Evolutionary conservation across 2,797 vertebrate species (phyloP).

Genomic region (Eurystomus glaucurus): DNA sequence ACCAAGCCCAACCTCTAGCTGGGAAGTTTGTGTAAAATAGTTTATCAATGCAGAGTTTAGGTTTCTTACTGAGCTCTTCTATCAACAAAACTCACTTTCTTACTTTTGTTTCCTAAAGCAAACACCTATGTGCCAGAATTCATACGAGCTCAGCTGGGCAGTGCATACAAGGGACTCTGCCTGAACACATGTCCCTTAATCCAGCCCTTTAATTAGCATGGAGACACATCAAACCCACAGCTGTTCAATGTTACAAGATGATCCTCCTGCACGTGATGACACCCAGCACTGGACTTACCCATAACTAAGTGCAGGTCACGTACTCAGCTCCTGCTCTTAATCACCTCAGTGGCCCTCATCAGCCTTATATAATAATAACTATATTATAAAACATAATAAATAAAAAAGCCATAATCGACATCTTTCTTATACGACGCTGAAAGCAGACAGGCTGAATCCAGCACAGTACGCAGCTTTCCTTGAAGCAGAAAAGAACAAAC

Average conservation of each 20-base stretch:
- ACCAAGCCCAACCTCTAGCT: background rate
- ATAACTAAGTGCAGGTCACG: background rate
- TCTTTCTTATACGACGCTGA: background rate
- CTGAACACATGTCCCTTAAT: slow-evolving; percentile 43
- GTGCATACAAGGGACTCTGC: background rate
- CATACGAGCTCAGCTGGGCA: background rate
- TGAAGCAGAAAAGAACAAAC: background rate
- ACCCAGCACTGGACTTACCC: background rate
- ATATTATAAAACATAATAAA: background rate
- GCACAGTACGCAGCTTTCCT: background rate
- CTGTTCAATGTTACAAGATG: background rate
- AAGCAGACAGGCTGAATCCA: background rate
- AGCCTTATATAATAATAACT: background rate
- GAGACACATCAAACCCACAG: background rate
- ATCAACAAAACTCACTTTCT: background rate
- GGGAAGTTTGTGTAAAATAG: background rate
- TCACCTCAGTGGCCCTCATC: background rate
- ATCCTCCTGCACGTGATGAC: background rate
- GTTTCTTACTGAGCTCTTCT: background rate
- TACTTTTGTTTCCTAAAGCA: background rate
- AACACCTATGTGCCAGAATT: background rate
- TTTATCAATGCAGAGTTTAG: background rate
- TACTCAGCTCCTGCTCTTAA: background rate
- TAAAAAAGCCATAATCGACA: background rate
- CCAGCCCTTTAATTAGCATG: background rate